A percentile compares a stretch with the other conserved stretches of the same genome.
phyloP scores from a whole-genome alignment of 1,140 invertebrate species.

The Geopemphigus sp. region DNA sequence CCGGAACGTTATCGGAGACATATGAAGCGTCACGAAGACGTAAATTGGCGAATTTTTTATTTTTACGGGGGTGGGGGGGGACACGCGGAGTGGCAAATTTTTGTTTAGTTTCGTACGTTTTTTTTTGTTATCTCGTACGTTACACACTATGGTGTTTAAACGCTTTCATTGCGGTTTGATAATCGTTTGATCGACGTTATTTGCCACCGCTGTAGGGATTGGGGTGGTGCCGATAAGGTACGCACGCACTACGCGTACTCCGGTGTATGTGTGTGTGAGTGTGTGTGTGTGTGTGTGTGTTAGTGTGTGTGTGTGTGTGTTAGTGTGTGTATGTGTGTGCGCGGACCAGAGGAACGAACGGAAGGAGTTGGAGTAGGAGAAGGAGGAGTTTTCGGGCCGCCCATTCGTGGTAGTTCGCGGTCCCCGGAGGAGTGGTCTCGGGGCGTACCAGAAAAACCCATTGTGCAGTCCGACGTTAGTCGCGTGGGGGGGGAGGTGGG shows the following conservation, averaged over 20 bases:
- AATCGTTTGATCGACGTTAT: constrained; percentile 43
- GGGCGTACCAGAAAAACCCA: constrained; percentile 46
- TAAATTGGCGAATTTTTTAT: too few relatives aligned
- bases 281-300: neutral
- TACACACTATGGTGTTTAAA: neutral
- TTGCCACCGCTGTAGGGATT: neutral
- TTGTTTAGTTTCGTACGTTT: neutral
- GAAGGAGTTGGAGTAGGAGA: neutral
- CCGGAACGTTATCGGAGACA: too few relatives aligned
- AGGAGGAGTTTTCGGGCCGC: constrained; percentile 7
- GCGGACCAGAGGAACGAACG: too few relatives aligned
- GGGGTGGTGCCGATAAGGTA: neutral
- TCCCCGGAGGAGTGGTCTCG: constrained; percentile 30
- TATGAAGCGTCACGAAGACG: too few relatives aligned
- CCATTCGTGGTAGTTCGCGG: neutral
- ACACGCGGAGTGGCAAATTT: neutral
- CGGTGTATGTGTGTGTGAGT: neutral
- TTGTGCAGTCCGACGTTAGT: neutral
- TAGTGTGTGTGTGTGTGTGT: too few relatives aligned
- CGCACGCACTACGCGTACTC: neutral
- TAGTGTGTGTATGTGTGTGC: too few relatives aligned
- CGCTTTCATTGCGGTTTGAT: constrained; percentile 28
- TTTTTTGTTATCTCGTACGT: too few relatives aligned
- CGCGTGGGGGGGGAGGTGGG: neutral
- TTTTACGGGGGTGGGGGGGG: too few relatives aligned